Conservation (phyloP, 92 coral and sea anemone genomes). For the Umimayanthus chanpuru region DNA sequence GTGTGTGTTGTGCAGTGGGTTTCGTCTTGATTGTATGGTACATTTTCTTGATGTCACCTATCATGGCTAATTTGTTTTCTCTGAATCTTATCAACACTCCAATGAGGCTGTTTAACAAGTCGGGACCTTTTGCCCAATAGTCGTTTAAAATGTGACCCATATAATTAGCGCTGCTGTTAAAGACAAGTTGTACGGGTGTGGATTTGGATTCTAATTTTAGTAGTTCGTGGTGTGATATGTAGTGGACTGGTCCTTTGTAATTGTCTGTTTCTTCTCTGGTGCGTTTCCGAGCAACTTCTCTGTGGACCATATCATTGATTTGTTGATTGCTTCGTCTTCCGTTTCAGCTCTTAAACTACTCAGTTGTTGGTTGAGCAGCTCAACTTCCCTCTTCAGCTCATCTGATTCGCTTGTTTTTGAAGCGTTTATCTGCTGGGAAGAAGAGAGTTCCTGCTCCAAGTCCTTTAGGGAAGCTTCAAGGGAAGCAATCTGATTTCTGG, state of each 20-base stretch:
- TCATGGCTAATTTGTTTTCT: constrained; percentile 47
- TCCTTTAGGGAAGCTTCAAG: no score
- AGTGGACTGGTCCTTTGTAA: constrained; percentile 65
- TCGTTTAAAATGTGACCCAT: constrained; percentile 63
- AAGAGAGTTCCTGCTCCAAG: no score
- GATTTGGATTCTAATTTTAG: constrained; percentile 56
- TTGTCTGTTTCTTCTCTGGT: constrained; percentile 44
- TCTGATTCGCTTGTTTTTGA: no score
- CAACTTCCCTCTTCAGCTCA: no score
- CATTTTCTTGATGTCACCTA: constrained; percentile 61
- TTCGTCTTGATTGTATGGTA: constrained; percentile 51
- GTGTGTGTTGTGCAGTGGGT: constrained; percentile 43
- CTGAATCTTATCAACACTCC: constrained; percentile 62
- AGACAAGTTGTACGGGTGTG: constrained; percentile 70
- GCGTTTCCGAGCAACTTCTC: constrained; percentile 49
- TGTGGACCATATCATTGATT: constrained; percentile 49
- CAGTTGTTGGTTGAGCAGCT: no score
- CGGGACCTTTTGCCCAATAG: constrained; percentile 68
- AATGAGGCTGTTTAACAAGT: constrained; percentile 51
- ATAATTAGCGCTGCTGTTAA: constrained; percentile 56
- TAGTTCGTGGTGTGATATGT: constrained; percentile 62
- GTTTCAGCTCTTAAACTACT: no score
- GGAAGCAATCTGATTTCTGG: no score
- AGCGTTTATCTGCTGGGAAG: no score
- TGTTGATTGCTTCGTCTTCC: no score